These are phyloP conservation scores for Ptychochromis oligacanthus DNA, from an alignment of 2,113 vertebrate species.

Conservation along the genomic window DNA sequence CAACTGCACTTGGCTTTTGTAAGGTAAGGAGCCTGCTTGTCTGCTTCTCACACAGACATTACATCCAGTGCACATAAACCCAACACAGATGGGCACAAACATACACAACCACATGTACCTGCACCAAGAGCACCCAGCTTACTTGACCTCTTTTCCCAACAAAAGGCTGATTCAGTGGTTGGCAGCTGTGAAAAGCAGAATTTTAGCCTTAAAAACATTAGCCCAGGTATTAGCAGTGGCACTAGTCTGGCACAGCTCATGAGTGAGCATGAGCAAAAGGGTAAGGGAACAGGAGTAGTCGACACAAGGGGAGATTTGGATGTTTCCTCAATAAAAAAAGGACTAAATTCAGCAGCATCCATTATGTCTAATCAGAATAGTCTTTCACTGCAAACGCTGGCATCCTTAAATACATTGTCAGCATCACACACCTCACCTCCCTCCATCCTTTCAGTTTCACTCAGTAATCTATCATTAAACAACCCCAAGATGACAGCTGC, in stretches of 20 bases:
- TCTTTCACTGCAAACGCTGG: conserved; percentile 60
- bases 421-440: conserved; percentile 20
- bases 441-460: conserved; percentile 71
- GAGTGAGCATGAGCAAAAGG: conserved; percentile 66
- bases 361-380: conserved; percentile 24
- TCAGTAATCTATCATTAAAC: conserved; percentile 77
- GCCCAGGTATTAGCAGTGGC: not conserved
- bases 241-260: conserved; percentile 73
- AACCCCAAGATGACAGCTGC: conserved; percentile 35
- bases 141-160: conserved; percentile 62
- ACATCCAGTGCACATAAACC: conserved; percentile 51
- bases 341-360: conserved; percentile 32
- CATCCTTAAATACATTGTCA: conserved; percentile 45
- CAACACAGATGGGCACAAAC: conserved; percentile 29
- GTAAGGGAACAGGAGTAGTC: conserved; percentile 13
- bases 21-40: conserved; percentile 98
- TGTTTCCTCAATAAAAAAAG: conserved; percentile 21
- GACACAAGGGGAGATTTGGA: conserved; percentile 5
- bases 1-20: conserved; percentile 90
- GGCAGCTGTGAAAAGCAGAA: conserved; percentile 11
- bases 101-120: conserved; percentile 37
- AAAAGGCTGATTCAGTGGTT: not conserved
- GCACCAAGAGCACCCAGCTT: conserved; percentile 59
- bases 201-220: not conserved
- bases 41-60: conserved; percentile 61